These are phyloP conservation scores for Drosophila quinaria DNA, from an alignment of 2,888 invertebrate genomes.

Conservation along the genomic window DNA sequence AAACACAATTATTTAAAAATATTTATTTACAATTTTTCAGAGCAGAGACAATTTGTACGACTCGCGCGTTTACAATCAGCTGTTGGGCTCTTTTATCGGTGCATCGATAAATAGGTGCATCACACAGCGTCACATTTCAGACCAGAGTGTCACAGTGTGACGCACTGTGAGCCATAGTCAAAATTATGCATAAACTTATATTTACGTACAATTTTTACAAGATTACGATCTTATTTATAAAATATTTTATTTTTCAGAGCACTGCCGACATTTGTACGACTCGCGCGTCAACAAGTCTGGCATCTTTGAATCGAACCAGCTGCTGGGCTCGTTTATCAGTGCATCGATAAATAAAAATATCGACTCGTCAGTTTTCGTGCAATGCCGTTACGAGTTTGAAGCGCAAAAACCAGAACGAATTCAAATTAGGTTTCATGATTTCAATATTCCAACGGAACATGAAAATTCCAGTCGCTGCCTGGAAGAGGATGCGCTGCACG, in stretches of 20 bases:
- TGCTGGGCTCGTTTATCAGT: slow-evolving; percentile 90
- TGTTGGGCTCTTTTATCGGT: slow-evolving; percentile 90
- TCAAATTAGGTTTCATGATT: slow-evolving; percentile 85
- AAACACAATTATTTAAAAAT: background rate
- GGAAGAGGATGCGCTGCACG: slow-evolving; percentile 81
- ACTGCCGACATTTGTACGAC: slow-evolving; percentile 92
- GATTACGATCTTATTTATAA: too few relatives aligned
- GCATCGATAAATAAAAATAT: slow-evolving; percentile 33
- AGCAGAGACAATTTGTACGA: slow-evolving; percentile 92
- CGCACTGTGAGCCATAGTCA: too few relatives aligned
- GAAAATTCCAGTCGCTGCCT: slow-evolving; percentile 82
- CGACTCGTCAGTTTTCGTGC: slow-evolving; percentile 86
- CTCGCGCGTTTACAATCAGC: slow-evolving; percentile 92
- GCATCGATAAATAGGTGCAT: slow-evolving; percentile 16
- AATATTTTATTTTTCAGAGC: slow-evolving; percentile 85
- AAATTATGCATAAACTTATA: too few relatives aligned
- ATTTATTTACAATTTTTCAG: slow-evolving; percentile 37
- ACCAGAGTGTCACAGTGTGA: too few relatives aligned
- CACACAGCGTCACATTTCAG: too few relatives aligned
- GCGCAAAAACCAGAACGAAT: slow-evolving; percentile 92
- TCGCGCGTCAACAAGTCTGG: slow-evolving; percentile 94
- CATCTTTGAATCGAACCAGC: slow-evolving; percentile 93
- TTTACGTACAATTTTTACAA: too few relatives aligned
- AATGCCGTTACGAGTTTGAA: slow-evolving; percentile 95
- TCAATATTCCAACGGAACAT: slow-evolving; percentile 82